Conservation (phyloP, 2,888 invertebrate genomes). For the Pterostichus niger region DNA sequence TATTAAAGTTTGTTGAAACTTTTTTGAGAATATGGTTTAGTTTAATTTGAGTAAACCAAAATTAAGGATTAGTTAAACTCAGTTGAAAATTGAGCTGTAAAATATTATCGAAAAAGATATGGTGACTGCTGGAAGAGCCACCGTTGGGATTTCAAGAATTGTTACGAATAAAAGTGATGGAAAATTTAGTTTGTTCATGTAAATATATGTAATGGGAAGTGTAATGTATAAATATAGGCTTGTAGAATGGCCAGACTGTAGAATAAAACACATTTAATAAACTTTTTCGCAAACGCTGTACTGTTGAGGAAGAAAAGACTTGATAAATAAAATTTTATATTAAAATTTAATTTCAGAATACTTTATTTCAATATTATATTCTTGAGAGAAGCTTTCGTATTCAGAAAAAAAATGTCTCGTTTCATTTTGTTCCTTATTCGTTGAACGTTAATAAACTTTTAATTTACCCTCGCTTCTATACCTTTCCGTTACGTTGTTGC, state of each 20-base stretch:
- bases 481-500: conserved; percentile 1
- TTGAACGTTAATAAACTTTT: conserved; percentile 41
- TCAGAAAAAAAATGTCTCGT: conserved; percentile 39
- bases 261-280: conserved; percentile 41
- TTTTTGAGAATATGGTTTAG: too few species aligned
- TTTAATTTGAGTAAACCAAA: too few species aligned
- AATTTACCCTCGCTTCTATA: conserved; percentile 25
- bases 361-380: conserved; percentile 65
- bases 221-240: not conserved
- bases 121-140: too few species aligned
- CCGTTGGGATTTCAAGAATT: too few species aligned
- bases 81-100: too few species aligned
- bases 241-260: not conserved
- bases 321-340: conserved; percentile 63
- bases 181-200: too few species aligned
- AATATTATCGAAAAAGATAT: too few species aligned
- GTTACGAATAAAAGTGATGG: too few species aligned
- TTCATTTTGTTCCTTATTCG: conserved; percentile 17
- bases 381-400: not conserved
- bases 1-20: too few species aligned
- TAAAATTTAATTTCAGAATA: conserved; percentile 67
- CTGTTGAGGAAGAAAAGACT: conserved; percentile 39
- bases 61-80: too few species aligned
- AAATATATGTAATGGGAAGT: too few species aligned
- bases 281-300: conserved; percentile 12